phyloP scores from a whole-genome alignment of 2,888 invertebrate genomes.

The Esperia sulphurella region DNA sequence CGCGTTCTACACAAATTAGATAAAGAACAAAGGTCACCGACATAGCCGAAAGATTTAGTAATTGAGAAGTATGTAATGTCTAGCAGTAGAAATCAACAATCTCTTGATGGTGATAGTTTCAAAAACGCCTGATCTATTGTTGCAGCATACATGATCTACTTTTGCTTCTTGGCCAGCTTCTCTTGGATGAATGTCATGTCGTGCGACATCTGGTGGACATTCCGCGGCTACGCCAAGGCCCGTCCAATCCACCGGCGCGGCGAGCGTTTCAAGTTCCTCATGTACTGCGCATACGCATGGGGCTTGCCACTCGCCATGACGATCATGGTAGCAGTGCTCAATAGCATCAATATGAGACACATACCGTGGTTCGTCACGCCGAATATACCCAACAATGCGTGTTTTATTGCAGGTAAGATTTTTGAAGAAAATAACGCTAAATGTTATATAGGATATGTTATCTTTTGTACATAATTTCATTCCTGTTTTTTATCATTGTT shows the following conservation, averaged over 20 bases:
- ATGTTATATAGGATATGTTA: too few relatives aligned
- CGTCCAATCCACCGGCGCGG: constrained; percentile 60
- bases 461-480: too few relatives aligned
- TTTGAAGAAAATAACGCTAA: neutral
- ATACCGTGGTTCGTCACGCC: constrained; percentile 57
- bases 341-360: constrained; percentile 28
- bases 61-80: too few relatives aligned
- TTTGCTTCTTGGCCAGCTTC: constrained; percentile 54
- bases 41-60: too few relatives aligned
- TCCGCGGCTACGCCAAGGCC: constrained; percentile 66
- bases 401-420: constrained; percentile 46
- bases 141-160: constrained; percentile 49
- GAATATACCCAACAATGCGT: constrained; percentile 34
- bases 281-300: constrained; percentile 58
- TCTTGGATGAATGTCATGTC: constrained; percentile 72
- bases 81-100: too few relatives aligned
- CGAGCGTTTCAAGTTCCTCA: constrained; percentile 51
- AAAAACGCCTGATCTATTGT: neutral
- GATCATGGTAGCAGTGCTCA: constrained; percentile 27
- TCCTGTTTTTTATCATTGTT: too few relatives aligned
- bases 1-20: too few relatives aligned
- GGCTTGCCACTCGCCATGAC: constrained; percentile 54
- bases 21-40: too few relatives aligned
- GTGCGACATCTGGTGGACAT: constrained; percentile 70
- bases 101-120: too few relatives aligned